Conservation (phyloP, 2,888 invertebrate species). For the Iselma pallidipennis region DNA sequence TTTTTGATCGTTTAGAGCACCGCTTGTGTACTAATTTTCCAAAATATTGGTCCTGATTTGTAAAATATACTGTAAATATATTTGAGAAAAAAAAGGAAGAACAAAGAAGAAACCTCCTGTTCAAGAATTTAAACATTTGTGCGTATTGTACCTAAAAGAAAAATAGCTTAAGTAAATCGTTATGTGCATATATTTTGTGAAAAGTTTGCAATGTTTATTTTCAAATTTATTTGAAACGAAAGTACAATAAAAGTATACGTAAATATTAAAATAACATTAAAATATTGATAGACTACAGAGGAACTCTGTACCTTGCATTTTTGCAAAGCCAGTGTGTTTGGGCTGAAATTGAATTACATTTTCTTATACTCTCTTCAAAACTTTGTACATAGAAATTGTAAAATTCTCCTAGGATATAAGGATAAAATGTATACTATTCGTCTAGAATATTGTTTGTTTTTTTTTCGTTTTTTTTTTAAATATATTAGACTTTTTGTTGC, state of each 20-base stretch:
- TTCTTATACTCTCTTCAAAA: constrained; percentile 35
- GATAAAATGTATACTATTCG: constrained; percentile 57
- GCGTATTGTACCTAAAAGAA: constrained; percentile 49
- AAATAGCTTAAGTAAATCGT: constrained; percentile 36
- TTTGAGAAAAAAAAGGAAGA: constrained; percentile 31
- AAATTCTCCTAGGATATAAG: constrained; percentile 54
- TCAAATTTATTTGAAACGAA: constrained; percentile 48
- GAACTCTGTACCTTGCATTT: constrained; percentile 53
- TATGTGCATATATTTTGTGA: constrained; percentile 26
- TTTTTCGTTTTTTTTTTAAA: constrained; percentile 45
- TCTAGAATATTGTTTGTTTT: constrained; percentile 51
- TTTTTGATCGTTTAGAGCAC: constrained; percentile 41
- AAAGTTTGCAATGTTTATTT: constrained; percentile 31
- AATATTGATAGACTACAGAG: constrained; percentile 28
- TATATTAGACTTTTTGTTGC: constrained; percentile 55
- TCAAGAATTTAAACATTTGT: constrained; percentile 52
- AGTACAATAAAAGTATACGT: constrained; percentile 57
- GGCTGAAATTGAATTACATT: constrained; percentile 43
- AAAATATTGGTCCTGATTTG: constrained; percentile 33
- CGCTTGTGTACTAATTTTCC: constrained; percentile 50
- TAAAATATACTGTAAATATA: constrained; percentile 38
- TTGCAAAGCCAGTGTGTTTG: constrained; percentile 49
- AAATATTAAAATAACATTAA: constrained; percentile 28
- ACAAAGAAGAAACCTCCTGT: constrained; percentile 48
- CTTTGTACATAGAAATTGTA: constrained; percentile 49